A percentile compares a stretch with the other conserved stretches of the same genome.
phyloP scores from a whole-genome alignment of 2,888 invertebrate species.

The Anoncus sp. region DNA sequence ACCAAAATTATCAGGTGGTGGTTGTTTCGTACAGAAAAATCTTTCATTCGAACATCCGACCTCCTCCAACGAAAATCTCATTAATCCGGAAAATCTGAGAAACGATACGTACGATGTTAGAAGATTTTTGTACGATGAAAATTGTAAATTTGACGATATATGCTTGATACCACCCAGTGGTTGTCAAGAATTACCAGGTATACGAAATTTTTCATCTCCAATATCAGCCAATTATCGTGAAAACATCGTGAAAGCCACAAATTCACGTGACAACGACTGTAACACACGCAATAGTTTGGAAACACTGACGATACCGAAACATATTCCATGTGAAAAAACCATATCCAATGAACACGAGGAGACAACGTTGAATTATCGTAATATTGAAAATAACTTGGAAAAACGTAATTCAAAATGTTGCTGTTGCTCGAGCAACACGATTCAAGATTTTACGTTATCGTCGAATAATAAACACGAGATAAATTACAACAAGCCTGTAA shows the following conservation, averaged over 20 bases:
- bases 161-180: slow-evolving; percentile 74
- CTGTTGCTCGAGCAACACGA: no score
- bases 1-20: slow-evolving; percentile 73
- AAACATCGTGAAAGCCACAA: background rate
- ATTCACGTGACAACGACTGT: background rate
- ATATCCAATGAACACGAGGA: no score
- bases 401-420: no score
- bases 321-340: no score
- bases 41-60: slow-evolving; percentile 53
- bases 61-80: slow-evolving; percentile 27
- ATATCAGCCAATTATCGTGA: background rate
- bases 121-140: background rate
- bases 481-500: no score
- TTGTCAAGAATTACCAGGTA: slow-evolving; percentile 78
- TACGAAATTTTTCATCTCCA: slow-evolving; percentile 28
- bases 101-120: slow-evolving; percentile 21
- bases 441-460: no score
- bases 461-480: no score
- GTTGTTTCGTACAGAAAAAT: slow-evolving; percentile 70
- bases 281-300: no score
- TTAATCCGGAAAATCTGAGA: slow-evolving; percentile 26
- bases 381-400: no score
- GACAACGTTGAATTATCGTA: no score
- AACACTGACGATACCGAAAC: no score
- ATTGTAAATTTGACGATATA: background rate